phyloP scores from a whole-genome alignment of 2,113 vertebrate species.

The Thalassoma bifasciatum region DNA sequence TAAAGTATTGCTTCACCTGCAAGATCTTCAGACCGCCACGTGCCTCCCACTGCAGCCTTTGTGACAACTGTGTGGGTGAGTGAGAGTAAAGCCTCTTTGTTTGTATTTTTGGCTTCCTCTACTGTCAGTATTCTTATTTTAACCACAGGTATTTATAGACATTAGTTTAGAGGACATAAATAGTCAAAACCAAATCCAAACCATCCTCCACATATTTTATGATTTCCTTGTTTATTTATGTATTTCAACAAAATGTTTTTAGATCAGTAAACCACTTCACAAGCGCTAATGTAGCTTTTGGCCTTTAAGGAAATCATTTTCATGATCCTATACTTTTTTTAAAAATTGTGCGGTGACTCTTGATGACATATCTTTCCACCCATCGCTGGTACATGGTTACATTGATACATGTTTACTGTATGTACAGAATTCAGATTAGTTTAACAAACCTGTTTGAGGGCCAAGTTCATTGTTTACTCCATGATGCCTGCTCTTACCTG shows the following conservation, averaged over 20 bases:
- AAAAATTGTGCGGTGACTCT: not conserved
- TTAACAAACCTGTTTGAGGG: not conserved
- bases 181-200: not conserved
- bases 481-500: not conserved
- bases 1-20: conserved; percentile 99
- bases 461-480: conserved; percentile 40
- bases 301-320: not conserved
- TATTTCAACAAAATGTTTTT: not conserved
- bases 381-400: not conserved
- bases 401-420: not conserved
- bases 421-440: not conserved
- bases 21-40: conserved; percentile 98
- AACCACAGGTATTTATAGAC: not conserved
- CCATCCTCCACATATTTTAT: not conserved
- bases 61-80: conserved; percentile 99
- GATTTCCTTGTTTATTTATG: not conserved
- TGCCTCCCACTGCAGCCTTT: conserved; percentile 98
- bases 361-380: not conserved
- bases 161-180: conserved; percentile 1
- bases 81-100: not conserved
- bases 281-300: not conserved
- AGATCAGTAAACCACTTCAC: not conserved
- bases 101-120: not conserved
- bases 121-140: not conserved
- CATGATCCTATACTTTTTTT: no score